These are phyloP conservation scores for Brachynemurus nebulosus DNA, from an alignment of 2,888 invertebrate species.

Conservation along the genomic window DNA sequence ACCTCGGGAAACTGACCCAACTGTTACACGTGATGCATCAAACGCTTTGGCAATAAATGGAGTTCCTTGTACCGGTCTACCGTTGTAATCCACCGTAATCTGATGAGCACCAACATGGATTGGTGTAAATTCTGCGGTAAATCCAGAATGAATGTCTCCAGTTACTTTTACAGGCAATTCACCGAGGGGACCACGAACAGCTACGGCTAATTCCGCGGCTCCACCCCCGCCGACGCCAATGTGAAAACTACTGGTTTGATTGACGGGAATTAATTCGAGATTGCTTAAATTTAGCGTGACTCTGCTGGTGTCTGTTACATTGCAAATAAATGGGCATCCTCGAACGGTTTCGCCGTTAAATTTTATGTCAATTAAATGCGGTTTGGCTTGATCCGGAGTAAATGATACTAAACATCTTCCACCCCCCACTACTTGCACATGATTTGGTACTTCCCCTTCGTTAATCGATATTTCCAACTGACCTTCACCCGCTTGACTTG, in stretches of 20 bases:
- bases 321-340: slow-evolving; percentile 81
- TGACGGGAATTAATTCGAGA: slow-evolving; percentile 74
- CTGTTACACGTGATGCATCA: slow-evolving; percentile 73
- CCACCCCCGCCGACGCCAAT: slow-evolving; percentile 64
- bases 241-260: slow-evolving; percentile 63
- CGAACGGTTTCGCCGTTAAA: slow-evolving; percentile 90
- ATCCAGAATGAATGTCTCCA: slow-evolving; percentile 74
- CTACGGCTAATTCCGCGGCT: slow-evolving; percentile 75
- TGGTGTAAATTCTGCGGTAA: slow-evolving; percentile 86
- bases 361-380: slow-evolving; percentile 88
- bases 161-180: slow-evolving; percentile 82
- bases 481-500: slow-evolving; percentile 96
- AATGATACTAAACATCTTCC: slow-evolving; percentile 90
- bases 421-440: slow-evolving; percentile 91
- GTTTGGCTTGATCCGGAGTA: slow-evolving; percentile 80
- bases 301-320: slow-evolving; percentile 65
- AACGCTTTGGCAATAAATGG: slow-evolving; percentile 86
- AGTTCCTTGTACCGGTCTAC: slow-evolving; percentile 75
- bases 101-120: slow-evolving; percentile 86
- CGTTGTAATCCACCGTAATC: slow-evolving; percentile 83
- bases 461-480: slow-evolving; percentile 99
- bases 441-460: slow-evolving; percentile 97
- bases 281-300: slow-evolving; percentile 59
- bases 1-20: slow-evolving; percentile 64
- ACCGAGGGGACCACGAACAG: slow-evolving; percentile 73